Evolutionary conservation across 1,140 invertebrate species (phyloP), one percentile per base, ranked within the genome.

Genomic region (Dendrolimus kikuchii): DNA sequence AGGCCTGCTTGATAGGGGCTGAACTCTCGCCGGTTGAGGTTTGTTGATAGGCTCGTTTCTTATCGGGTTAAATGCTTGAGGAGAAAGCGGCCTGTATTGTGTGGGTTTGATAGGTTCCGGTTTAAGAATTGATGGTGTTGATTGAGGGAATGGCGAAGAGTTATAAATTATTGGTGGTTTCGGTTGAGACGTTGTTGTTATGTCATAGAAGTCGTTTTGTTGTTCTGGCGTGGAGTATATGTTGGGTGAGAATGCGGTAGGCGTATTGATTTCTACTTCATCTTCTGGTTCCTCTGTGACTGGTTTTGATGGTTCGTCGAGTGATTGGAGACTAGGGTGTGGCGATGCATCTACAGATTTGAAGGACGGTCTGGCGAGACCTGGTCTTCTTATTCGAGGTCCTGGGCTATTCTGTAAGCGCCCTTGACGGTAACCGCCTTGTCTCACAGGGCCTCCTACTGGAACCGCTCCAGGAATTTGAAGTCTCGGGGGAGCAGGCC

Each of bases 381-480:
- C 85, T 5, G 89, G 89, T 49, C 88, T 79, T 44, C 88, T 79
- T 7, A 89, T 77, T 49, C 89, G 84, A 2, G 86, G 70, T 48
- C 77, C 67, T 5, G 66, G 56, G 7, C 73, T 55, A 39, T 68
- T 62, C 50, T 81, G 69, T 37, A 88, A 59, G 53, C 85, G 76
- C 59, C 64, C 88, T 69, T 84, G 89, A 63, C 76, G 77, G 72
- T 75, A 88, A 50, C 72, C 77, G 46, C 74, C 78, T 60, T 59
- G 77, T 60, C 60, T 76, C 42, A 52, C 66, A n/a, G 69, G 68
- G 40, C 75, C 77, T 37, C 81, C 81, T 51, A 89, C 41, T 7
- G 86, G 62, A n/a, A 91, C 62, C 0, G 91, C 91, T 5, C 91
- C 92, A 0, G 91, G 90, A 52, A 92, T 91, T 60, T 82, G 86